phyloP scores from a whole-genome alignment of 2,888 invertebrate species.

The Glaucopsyche alexis region DNA sequence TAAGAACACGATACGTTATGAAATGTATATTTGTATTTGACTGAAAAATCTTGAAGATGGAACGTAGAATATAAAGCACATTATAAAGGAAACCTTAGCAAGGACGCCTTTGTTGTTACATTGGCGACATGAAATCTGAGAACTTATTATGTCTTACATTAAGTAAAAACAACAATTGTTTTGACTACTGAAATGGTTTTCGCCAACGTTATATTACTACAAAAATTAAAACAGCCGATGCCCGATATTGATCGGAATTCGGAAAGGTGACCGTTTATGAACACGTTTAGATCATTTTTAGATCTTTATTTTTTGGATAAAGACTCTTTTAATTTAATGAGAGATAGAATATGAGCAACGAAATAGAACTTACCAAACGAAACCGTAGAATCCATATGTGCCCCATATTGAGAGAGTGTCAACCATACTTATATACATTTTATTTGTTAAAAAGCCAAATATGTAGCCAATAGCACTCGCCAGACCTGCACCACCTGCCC shows the following conservation, averaged over 20 bases:
- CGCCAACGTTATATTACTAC: neutral
- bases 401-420: constrained; percentile 83
- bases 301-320: no score
- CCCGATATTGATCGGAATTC: no score
- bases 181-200: neutral
- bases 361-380: constrained; percentile 65
- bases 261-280: no score
- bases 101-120: constrained; percentile 7
- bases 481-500: constrained; percentile 86
- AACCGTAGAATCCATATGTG: constrained; percentile 85
- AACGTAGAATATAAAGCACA: neutral
- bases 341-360: neutral
- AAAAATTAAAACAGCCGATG: neutral
- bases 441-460: constrained; percentile 87
- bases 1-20: neutral
- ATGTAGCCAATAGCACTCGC: constrained; percentile 87
- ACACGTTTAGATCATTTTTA: no score
- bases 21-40: neutral
- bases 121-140: constrained; percentile 13
- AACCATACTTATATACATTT: constrained; percentile 85
- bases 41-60: neutral
- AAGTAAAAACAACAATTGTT: constrained; percentile 10
- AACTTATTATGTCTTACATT: neutral
- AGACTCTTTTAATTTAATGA: no score
- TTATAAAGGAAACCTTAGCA: constrained; percentile 4